phyloP scores from a whole-genome alignment of 1,140 invertebrate genomes.

The Magallana gigas region DNA sequence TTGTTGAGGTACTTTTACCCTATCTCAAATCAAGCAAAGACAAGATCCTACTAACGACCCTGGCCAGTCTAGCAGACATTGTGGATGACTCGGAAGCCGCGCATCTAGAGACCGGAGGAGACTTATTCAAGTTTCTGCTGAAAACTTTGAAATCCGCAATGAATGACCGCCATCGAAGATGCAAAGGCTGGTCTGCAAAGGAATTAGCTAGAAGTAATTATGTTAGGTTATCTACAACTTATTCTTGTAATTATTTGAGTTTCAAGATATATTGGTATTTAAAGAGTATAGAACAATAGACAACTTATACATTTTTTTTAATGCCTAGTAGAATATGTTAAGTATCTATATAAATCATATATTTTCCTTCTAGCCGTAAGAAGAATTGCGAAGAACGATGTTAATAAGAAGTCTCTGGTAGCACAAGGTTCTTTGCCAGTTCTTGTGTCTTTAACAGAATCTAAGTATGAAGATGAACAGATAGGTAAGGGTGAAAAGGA shows the following conservation, averaged over 20 bases:
- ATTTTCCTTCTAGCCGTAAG: conserved; percentile 51
- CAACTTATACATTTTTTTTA: too few species aligned
- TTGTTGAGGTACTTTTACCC: conserved; percentile 36
- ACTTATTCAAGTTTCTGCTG: conserved; percentile 42
- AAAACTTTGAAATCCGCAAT: conserved; percentile 17
- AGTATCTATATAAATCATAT: too few species aligned
- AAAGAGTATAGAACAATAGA: too few species aligned
- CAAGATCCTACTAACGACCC: not conserved
- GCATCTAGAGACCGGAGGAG: conserved; percentile 4
- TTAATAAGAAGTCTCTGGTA: conserved; percentile 64
- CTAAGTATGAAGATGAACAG: conserved; percentile 53
- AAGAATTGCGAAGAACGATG: conserved; percentile 66
- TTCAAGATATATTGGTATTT: too few species aligned
- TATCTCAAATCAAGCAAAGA: conserved; percentile 32
- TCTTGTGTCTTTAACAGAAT: conserved; percentile 52
- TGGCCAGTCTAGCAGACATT: conserved; percentile 46
- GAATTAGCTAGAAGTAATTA: conserved; percentile 49
- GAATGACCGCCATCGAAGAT: conserved; percentile 24
- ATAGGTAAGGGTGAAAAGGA: conserved; percentile 46
- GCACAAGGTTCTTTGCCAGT: conserved; percentile 60
- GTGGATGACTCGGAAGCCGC: conserved; percentile 43
- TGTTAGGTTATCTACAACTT: too few species aligned
- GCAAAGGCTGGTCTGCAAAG: conserved; percentile 41
- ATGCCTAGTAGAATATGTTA: too few species aligned
- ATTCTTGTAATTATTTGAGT: too few species aligned